Evolutionary conservation across 1,140 invertebrate genomes (phyloP), one percentile per base, ranked within the genome.

Genomic region (Luehdorfia chinensis): DNA sequence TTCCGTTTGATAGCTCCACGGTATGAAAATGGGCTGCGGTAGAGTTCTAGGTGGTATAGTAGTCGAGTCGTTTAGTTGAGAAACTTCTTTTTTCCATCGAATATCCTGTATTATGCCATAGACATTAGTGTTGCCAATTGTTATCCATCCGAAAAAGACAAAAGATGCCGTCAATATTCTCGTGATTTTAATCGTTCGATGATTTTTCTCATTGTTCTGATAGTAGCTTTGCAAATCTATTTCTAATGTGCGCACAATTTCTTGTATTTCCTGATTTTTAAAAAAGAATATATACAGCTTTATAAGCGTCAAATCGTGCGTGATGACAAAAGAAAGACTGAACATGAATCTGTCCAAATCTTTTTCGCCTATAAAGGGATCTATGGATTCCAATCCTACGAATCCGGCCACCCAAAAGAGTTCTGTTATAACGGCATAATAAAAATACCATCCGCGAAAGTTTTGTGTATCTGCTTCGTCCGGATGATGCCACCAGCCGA

Each of bases 401-500:
- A 86, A 86, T 12, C 77, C 73, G 1, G 53, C 70, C 6, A 86
- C 83, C 79, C 81, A 85, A 2, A 86, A 49, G 0, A 80, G 8
- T 54, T 83, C 67, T 1, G 83, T 84, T 1, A 73, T n/a, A 15
- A 86, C 66, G 1, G 76, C 41, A 44, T 86, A 86, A 47, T 75
- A 77, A 7, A 86, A 12, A 33, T 86, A 86, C 25, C 60, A 60
- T 7, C 72, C 68, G 1, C 64, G 70, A 47, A 84, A 86, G 43
- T 86, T 84, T 4, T 43, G 44, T 2, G 57, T 70, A 5, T 86
- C 50, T 1, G 47, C 51, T 61, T 86, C 75, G 41, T 83, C 77
- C 1, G 83, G 83, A 36, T 83, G 75, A 46, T 86, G 83, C 83
- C 83, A 86, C 79, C 79, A 84, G 8, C 83, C 83, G 1, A 86